Evolutionary conservation across 2,797 vertebrate genomes (phyloP).

Genomic region (Rhinogobio ventralis): DNA sequence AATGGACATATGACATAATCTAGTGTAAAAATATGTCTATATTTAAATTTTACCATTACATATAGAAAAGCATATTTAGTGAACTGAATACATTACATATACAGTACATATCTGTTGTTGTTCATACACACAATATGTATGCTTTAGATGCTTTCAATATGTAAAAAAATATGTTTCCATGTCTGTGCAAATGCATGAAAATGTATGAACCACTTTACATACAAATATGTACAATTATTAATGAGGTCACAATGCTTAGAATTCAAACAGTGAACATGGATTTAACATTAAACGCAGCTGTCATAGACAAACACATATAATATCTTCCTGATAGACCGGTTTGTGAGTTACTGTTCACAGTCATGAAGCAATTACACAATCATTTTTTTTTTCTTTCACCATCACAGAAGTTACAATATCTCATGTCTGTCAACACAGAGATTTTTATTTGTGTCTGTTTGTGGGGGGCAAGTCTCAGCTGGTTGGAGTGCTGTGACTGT

Average conservation of each 20-base stretch:
- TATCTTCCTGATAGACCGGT: conserved; percentile 14
- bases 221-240: neutral
- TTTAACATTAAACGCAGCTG: neutral
- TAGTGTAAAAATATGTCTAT: neutral
- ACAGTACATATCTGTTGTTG: neutral
- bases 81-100: neutral
- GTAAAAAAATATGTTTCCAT: neutral
- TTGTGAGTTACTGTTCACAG: conserved; percentile 17
- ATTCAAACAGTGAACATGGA: neutral
- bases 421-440: conserved; percentile 40
- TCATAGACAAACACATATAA: neutral
- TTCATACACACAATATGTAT: neutral
- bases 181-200: neutral
- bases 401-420: conserved; percentile 19
- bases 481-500: conserved; percentile 57
- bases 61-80: neutral
- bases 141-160: neutral
- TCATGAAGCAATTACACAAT: conserved; percentile 35
- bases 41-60: neutral
- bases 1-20: neutral
- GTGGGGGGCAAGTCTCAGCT: conserved; percentile 58
- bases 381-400: conserved; percentile 17
- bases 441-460: conserved; percentile 57
- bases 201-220: neutral
- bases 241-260: neutral